Conservation (phyloP, 2,113 vertebrate genomes). For the Lycaon pictus region DNA sequence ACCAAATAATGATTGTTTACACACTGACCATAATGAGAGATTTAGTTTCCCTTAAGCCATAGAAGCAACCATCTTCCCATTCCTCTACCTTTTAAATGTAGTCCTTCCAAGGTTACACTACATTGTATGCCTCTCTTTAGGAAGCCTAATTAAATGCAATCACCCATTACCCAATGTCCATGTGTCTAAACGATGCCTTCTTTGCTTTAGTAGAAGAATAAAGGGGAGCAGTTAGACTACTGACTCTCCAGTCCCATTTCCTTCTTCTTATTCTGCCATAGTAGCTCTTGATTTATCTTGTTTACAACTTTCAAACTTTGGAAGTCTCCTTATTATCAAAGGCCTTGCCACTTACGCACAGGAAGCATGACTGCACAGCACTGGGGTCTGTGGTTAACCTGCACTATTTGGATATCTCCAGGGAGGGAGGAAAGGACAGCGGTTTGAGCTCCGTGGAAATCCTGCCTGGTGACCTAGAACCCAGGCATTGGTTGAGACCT, state of each 20-base stretch:
- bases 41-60: not conserved
- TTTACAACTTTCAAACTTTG: conserved; percentile 44
- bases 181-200: not conserved
- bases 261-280: not conserved
- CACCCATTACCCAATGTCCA: fast-evolving
- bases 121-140: not conserved
- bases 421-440: not conserved
- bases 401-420: conserved; percentile 43
- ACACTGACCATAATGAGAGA: not conserved
- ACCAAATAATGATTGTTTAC: not conserved
- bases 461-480: not conserved
- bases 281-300: conserved; percentile 28
- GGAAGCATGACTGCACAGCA: not conserved
- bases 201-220: not conserved
- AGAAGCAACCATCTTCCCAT: not conserved
- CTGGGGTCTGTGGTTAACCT: conserved; percentile 67
- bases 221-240: not conserved
- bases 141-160: not conserved
- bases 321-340: conserved; percentile 55
- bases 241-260: not conserved
- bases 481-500: not conserved
- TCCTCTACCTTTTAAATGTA: not conserved
- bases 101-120: not conserved
- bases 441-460: conserved; percentile 23
- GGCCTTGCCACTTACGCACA: not conserved